These are phyloP conservation scores for Rhipidura dahli DNA, from an alignment of 2,113 vertebrate genomes.

Conservation along the genomic window DNA sequence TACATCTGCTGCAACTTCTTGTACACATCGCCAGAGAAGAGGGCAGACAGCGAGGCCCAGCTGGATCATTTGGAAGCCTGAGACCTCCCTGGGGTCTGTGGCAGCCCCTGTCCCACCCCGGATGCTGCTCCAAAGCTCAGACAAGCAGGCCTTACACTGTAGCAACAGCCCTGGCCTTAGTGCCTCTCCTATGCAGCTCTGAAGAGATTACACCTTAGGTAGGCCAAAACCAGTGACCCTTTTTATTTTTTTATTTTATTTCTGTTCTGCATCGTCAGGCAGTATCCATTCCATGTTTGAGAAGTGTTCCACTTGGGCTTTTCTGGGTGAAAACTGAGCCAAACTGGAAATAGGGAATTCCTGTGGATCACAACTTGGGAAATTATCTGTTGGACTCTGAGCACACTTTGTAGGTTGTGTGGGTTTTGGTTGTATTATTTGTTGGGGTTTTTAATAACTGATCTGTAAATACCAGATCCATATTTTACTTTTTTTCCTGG, in stretches of 20 bases:
- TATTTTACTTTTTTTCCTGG: background rate
- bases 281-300: background rate
- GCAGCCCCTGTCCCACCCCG: constrained; percentile 4
- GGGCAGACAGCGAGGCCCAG: constrained; percentile 48
- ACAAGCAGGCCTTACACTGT: constrained; percentile 42
- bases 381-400: background rate
- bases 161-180: constrained; percentile 17
- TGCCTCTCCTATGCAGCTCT: constrained; percentile 63
- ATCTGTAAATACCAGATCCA: background rate
- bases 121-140: constrained; percentile 5
- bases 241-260: background rate
- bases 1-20: constrained; percentile 98
- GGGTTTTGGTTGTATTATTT: background rate
- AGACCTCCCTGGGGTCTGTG: background rate
- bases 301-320: background rate
- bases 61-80: constrained; percentile 52
- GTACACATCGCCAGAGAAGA: constrained; percentile 87
- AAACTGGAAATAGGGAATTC: background rate
- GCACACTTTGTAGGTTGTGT: background rate
- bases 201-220: background rate
- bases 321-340: constrained; percentile 40
- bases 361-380: background rate
- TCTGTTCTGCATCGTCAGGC: constrained; percentile 9
- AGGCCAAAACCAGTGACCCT: constrained; percentile 8
- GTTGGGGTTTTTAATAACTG: background rate